Evolutionary conservation across 2,888 invertebrate species (phyloP), one percentile per base, ranked within the genome.

Genomic region (Chromoteleia sp.): DNA sequence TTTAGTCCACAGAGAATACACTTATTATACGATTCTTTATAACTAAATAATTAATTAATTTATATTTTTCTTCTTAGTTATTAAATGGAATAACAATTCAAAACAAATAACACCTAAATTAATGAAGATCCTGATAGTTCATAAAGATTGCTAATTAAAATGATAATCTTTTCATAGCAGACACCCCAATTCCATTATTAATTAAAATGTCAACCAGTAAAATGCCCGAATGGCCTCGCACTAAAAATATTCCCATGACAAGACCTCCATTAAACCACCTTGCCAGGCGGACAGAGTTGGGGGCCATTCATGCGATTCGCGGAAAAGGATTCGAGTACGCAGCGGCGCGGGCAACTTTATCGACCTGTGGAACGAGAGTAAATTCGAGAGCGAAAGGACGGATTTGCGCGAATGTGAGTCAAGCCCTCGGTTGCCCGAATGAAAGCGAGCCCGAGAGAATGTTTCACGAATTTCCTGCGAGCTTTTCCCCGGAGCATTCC

Each of bases 341-440:
- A 59, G 59, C 39, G 39, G 73, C 59, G 63, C 59, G 63, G 54
- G 43, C 67, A 45, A 48, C 73, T 48, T 71, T 81, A 81, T 82
- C 81, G 81, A 82, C 68, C 77, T 58, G 54, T 48, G 50, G 41
- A 78, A 77, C 68, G 73, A 71, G 77, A 78, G 74, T 67, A 79
- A 79, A 74, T 79, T 79, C 68, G 77, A 80, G 74, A 80, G 70
- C 76, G 81, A 77, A 73, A 81, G 76, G 81, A 58, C 59, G 79
- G 68, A 75, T 70, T 75, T 68, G 67, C 56, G 36, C 74, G 68
- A 79, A 73, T 79, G 79, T 74, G 79, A 79, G 79, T 79, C 79
- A 67, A 79, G 48, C 65, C 48, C 54, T 50, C 56, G 73, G 54
- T 36, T 43, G 50, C 54, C n/a, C 61, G 63, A 74, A 77, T 63